These are phyloP conservation scores for Microchrysa polita DNA, from an alignment of 2,888 invertebrate genomes.

Conservation along the genomic window DNA sequence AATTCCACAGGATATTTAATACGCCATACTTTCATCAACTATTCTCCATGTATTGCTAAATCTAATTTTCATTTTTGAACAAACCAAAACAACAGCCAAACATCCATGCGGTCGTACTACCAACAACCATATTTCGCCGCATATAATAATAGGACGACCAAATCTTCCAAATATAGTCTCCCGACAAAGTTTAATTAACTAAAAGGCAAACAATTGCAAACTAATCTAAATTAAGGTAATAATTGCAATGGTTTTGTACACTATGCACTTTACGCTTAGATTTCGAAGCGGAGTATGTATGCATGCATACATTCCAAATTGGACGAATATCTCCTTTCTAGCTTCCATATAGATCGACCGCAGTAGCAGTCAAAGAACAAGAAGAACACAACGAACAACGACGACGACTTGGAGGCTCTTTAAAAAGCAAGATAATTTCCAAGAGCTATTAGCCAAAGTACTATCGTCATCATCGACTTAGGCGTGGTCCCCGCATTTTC, in stretches of 20 bases:
- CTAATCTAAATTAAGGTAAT: conserved; percentile 38
- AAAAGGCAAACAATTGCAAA: conserved; percentile 42
- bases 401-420: background rate
- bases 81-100: too few relatives aligned
- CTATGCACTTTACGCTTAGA: background rate
- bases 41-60: too few relatives aligned
- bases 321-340: background rate
- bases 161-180: background rate
- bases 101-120: background rate
- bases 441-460: background rate
- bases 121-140: background rate
- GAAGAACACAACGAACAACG: background rate
- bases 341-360: background rate
- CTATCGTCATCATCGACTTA: too few relatives aligned
- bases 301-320: too few relatives aligned
- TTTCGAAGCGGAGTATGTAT: background rate
- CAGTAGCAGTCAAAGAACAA: background rate
- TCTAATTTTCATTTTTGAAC: too few relatives aligned
- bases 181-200: conserved; percentile 37
- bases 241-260: conserved; percentile 23
- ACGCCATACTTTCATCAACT: too few relatives aligned
- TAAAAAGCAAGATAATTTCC: background rate
- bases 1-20: too few relatives aligned
- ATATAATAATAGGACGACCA: background rate
- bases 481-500: too few relatives aligned